phyloP scores from a whole-genome alignment of 2,888 invertebrate species.

The Macaria notata region DNA sequence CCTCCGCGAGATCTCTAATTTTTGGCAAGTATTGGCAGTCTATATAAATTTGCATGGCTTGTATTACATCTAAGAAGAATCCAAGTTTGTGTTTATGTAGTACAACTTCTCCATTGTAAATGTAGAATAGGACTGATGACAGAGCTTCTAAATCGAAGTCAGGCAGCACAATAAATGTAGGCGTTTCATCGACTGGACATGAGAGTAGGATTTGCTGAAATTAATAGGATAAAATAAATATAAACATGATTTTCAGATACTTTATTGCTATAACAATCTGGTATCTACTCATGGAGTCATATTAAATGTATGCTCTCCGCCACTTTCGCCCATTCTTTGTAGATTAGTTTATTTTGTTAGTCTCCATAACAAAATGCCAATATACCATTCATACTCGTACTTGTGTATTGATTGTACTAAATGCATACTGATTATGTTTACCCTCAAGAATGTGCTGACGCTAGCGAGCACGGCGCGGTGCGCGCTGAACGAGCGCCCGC shows the following conservation, averaged over 20 bases:
- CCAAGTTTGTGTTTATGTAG: conserved; percentile 81
- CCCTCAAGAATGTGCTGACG: conserved; percentile 86
- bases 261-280: too few species aligned
- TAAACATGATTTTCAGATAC: too few species aligned
- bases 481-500: conserved; percentile 83
- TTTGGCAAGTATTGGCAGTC: conserved; percentile 53
- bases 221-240: too few species aligned
- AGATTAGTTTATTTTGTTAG: too few species aligned
- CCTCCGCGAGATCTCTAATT: conserved; percentile 34
- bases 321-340: too few species aligned
- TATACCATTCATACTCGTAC: too few species aligned
- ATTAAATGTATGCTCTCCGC: too few species aligned
- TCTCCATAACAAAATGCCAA: too few species aligned
- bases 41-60: conserved; percentile 66
- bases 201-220: conserved; percentile 60
- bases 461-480: conserved; percentile 86
- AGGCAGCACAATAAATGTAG: conserved; percentile 85
- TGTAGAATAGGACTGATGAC: conserved; percentile 84
- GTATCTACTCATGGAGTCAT: too few species aligned
- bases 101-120: conserved; percentile 85
- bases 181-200: conserved; percentile 66
- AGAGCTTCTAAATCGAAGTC: conserved; percentile 84
- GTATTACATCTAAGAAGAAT: conserved; percentile 83
- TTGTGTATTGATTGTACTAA: conserved; percentile 28
- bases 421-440: conserved; percentile 45